These are phyloP conservation scores for Proctacanthus coquilletti DNA, from an alignment of 1,140 invertebrate genomes.

Conservation along the genomic window DNA sequence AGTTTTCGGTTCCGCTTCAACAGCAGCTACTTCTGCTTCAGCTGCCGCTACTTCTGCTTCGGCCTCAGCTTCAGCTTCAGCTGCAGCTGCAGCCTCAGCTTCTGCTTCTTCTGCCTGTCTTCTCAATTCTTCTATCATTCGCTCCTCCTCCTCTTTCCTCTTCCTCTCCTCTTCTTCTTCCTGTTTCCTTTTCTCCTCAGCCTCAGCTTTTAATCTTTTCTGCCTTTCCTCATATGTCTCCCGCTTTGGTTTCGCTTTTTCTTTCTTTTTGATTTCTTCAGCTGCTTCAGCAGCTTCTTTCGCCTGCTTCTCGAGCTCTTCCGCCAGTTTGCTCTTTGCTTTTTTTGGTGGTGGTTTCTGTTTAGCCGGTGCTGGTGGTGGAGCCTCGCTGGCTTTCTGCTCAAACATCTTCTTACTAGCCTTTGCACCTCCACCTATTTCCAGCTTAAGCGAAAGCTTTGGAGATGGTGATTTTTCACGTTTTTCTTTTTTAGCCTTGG, in stretches of 20 bases:
- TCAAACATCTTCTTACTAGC: conserved; percentile 29
- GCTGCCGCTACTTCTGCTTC: conserved; percentile 13
- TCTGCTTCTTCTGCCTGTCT: conserved; percentile 10
- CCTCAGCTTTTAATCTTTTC: conserved; percentile 22
- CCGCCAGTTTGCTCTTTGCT: conserved; percentile 22
- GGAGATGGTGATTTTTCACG: conserved; percentile 27
- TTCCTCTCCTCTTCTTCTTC: conserved; percentile 17
- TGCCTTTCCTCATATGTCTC: conserved; percentile 26
- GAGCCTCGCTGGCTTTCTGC: conserved; percentile 6
- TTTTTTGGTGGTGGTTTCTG: conserved; percentile 25
- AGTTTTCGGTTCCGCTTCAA: conserved; percentile 13
- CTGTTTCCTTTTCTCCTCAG: conserved; percentile 19
- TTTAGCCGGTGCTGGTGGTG: conserved; percentile 10
- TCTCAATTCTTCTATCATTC: too few species aligned
- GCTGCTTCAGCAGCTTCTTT: conserved; percentile 23
- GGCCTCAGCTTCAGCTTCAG: conserved; percentile 16
- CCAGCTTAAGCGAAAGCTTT: conserved; percentile 27
- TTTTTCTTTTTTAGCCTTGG: conserved; percentile 17
- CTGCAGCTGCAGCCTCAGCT: conserved; percentile 8
- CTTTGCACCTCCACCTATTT: conserved; percentile 25
- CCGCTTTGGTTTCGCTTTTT: conserved; percentile 22
- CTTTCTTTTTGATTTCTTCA: conserved; percentile 18
- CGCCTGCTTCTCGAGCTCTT: conserved; percentile 28
- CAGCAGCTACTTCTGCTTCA: conserved; percentile 4
- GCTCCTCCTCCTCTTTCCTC: conserved; percentile 13